phyloP scores from a whole-genome alignment of 2,113 vertebrate genomes.

The Brachyhypopomus occidentalis region DNA sequence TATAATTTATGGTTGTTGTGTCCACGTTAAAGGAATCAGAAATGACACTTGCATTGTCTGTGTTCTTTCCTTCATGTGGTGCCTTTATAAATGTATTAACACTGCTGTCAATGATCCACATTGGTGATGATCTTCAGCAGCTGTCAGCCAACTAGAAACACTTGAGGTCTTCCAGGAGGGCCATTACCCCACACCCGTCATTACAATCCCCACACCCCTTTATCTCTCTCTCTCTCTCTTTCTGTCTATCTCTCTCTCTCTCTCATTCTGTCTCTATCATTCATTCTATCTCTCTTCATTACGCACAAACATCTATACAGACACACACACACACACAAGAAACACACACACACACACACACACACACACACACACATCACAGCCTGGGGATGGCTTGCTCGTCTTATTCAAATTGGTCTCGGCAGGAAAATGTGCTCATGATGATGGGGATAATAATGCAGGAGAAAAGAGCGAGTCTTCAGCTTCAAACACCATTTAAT shows the following conservation, averaged over 20 bases:
- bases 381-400: constrained; percentile 89
- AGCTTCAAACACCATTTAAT: constrained; percentile 92
- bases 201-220: constrained; percentile 86
- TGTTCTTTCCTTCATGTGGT: constrained; percentile 37
- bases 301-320: constrained; percentile 65
- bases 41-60: constrained; percentile 10
- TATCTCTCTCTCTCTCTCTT: constrained; percentile 44
- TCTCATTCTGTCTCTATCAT: constrained; percentile 62
- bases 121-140: constrained; percentile 94
- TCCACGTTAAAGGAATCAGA: constrained; percentile 55
- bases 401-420: constrained; percentile 97
- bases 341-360: constrained; percentile 70
- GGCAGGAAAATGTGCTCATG: constrained; percentile 95
- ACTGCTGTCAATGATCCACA: constrained; percentile 94
- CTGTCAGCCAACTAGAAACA: constrained; percentile 96
- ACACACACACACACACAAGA: constrained; percentile 61
- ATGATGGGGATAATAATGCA: constrained; percentile 94
- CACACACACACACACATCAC: constrained; percentile 78
- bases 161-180: constrained; percentile 91
- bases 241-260: constrained; percentile 36
- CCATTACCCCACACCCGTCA: constrained; percentile 97
- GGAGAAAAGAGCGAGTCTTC: constrained; percentile 72
- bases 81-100: constrained; percentile 51
- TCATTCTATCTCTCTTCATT: constrained; percentile 78
- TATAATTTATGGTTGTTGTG: constrained; percentile 72